Percentiles rank a stretch among this genome's conserved stretches.
Conservation (phyloP, 2,113 vertebrate species). For the Laterallus jamaicensis region DNA sequence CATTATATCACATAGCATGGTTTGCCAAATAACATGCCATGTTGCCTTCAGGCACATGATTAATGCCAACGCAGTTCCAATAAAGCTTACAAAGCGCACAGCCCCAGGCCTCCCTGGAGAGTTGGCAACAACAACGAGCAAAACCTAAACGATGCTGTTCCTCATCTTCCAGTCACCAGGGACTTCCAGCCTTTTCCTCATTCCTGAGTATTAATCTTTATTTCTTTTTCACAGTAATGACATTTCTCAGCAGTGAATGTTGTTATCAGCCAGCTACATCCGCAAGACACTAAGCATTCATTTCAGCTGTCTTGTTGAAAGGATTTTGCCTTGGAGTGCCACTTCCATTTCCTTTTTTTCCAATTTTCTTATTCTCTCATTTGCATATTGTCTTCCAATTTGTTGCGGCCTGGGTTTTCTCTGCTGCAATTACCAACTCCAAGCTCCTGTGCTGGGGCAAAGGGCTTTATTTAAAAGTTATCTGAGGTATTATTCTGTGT, state of each 20-base stretch:
- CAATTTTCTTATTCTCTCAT: neutral
- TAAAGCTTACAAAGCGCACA: conserved; percentile 2
- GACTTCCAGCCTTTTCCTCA: conserved; percentile 27
- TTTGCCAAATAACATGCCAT: conserved; percentile 35
- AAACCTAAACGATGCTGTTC: conserved; percentile 33
- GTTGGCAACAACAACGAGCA: neutral
- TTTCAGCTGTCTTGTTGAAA: neutral
- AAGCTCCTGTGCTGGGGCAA: neutral
- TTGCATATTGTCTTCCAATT: neutral
- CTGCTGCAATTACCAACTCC: neutral
- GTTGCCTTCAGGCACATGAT: conserved; percentile 39
- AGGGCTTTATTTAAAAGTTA: neutral
- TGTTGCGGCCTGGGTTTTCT: neutral
- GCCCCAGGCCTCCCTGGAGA: conserved; percentile 1
- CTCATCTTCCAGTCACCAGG: conserved; percentile 41
- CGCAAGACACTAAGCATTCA: neutral
- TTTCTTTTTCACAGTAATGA: conserved; percentile 40
- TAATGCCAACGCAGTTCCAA: conserved; percentile 48
- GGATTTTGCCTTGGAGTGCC: neutral
- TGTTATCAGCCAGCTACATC: conserved; percentile 31
- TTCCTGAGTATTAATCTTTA: conserved; percentile 52
- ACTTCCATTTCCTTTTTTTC: neutral
- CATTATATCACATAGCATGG: neutral
- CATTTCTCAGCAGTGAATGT: conserved; percentile 30
- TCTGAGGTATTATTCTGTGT: neutral